Conservation (phyloP, 2,888 invertebrate genomes). For the Ophion ventricosus region DNA sequence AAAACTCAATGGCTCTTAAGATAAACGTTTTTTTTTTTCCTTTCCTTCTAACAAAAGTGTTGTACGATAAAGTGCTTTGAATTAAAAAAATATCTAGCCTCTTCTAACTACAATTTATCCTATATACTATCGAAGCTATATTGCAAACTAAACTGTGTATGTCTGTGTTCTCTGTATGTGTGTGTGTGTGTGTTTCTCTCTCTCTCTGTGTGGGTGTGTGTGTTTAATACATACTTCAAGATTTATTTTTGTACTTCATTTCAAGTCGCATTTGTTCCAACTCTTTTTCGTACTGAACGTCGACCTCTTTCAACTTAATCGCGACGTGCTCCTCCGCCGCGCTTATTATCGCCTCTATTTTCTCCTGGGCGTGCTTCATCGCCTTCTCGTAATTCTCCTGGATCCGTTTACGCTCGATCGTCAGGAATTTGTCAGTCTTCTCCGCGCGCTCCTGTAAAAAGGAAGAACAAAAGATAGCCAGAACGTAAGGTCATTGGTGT, state of each 20-base stretch:
- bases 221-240: conserved; percentile 78
- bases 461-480: conserved; percentile 10
- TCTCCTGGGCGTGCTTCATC: conserved; percentile 85
- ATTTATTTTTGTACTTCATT: conserved; percentile 81
- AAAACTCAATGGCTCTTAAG: conserved; percentile 72
- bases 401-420: conserved; percentile 87
- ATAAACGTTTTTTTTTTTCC: conserved; percentile 55
- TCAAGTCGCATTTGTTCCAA: conserved; percentile 79
- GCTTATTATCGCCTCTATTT: conserved; percentile 84
- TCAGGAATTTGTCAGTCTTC: conserved; percentile 87
- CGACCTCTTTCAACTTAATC: conserved; percentile 75
- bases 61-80: conserved; percentile 81
- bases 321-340: conserved; percentile 83
- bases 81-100: conserved; percentile 81
- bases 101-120: conserved; percentile 79
- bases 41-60: conserved; percentile 69
- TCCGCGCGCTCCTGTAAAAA: conserved; percentile 85
- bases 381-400: conserved; percentile 87
- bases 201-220: neutral
- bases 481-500: neutral
- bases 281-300: conserved; percentile 75
- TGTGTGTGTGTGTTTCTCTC: neutral
- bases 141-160: conserved; percentile 75
- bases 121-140: conserved; percentile 78
- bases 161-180: neutral